phyloP scores from a whole-genome alignment of 2,113 vertebrate species.

The Electrona antarctica region DNA sequence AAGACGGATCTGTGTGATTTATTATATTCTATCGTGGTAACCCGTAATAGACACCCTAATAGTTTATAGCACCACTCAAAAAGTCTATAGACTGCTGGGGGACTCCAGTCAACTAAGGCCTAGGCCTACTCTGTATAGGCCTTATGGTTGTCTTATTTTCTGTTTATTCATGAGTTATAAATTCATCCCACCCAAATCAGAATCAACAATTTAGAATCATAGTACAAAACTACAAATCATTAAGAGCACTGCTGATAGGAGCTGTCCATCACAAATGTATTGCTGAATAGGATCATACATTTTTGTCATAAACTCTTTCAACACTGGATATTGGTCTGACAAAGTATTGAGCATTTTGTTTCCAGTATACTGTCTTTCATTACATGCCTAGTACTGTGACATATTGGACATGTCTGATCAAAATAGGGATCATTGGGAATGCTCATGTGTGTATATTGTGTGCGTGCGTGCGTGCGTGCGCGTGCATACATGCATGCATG shows the following conservation, averaged over 20 bases:
- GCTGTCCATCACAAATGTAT: constrained; percentile 43
- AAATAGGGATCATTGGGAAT: constrained; percentile 64
- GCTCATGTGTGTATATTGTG: constrained; percentile 14
- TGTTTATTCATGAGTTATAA: no score
- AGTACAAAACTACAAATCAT: not conserved
- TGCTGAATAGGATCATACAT: constrained; percentile 35
- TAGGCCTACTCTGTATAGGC: no score
- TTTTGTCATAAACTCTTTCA: constrained; percentile 47
- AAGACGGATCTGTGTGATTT: no score
- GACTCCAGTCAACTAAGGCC: no score
- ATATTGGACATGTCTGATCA: constrained; percentile 29
- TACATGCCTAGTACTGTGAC: no score
- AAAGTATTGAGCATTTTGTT: constrained; percentile 29
- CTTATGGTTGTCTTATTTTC: no score
- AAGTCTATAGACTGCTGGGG: no score
- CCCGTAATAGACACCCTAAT: no score
- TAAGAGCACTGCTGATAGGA: not conserved
- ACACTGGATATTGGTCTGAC: constrained; percentile 55
- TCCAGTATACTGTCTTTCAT: constrained; percentile 20
- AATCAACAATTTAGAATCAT: not conserved
- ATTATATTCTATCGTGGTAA: no score
- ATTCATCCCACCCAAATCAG: not conserved
- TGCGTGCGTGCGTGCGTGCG: not conserved
- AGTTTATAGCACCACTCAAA: no score
- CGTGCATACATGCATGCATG: not conserved